Base-by-base conservation (phyloP, 2,888 invertebrate genomes). In the Rhagium mordax region DNA sequence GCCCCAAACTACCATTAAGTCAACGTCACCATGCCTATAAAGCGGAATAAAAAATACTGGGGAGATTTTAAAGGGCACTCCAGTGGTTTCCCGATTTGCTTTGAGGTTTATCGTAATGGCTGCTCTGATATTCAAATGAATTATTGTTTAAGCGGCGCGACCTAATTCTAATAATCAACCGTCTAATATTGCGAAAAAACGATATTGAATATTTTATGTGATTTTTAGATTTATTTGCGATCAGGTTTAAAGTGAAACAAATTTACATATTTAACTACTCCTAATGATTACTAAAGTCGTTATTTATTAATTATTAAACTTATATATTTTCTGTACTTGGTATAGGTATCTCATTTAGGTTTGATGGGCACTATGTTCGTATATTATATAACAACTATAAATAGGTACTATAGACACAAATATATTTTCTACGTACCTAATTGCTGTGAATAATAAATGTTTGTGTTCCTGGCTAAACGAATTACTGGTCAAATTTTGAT, bases 1-100 rank as follows among this genome's bases (percentile, higher is more conserved):
- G 79, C 80, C 79, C 82, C 79, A 79, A 77, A 79, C 82, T 82
- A 81, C 84, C 83, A 82, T 83, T 83, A 82, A 85, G 81, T 83
- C 81, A 81, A 81, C 81, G 81, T 80, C 82, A 83, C 79, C 78
- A 82, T 81, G 80, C 78, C 77, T 72, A 70, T 71, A 73, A 79
- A 81, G 81, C 80, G 79, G 79, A 57, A 69, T 74, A 72, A 72
- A 72, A 72, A 72, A 72, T 62, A 60, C 70, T 57, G 73, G 76
- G 71, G 73, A 71, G 75, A 59, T 74, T 74, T 70, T 66, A 57
- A 70, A 73, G 71, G 71, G 77, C 71, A 71, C 72, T 74, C 15
- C 64, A 21, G 65, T 24, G 65, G 65, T 65, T 65, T 67, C 71
- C 67, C 69, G 75, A 74, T 79, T 71, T 74, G 74, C 72, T 74